Evolutionary conservation across 2,888 invertebrate species (phyloP).

Genomic region (Eupeodes latifasciatus): DNA sequence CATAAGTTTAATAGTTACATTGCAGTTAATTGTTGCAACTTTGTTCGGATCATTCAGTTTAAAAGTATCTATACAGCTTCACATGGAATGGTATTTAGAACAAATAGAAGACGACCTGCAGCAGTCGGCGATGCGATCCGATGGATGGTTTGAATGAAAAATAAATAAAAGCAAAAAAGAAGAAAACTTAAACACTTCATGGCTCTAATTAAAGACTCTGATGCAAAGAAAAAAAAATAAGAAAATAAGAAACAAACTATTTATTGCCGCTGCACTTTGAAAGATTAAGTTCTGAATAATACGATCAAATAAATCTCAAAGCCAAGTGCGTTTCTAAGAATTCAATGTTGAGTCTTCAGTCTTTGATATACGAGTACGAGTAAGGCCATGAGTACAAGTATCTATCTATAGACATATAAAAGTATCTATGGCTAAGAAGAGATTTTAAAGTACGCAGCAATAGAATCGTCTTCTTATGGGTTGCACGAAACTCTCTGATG

Average conservation of each 20-base stretch:
- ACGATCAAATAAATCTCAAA: conserved; percentile 75
- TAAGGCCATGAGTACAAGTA: no score
- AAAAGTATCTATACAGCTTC: conserved; percentile 20
- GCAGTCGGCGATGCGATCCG: not conserved
- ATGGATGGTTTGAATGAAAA: not conserved
- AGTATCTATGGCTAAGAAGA: not conserved
- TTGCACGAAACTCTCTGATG: not conserved
- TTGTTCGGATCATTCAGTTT: conserved; percentile 43
- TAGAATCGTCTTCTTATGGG: conserved; percentile 34
- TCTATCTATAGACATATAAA: no score
- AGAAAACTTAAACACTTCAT: conserved; percentile 35
- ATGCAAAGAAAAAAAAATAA: not conserved
- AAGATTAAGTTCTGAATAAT: conserved; percentile 73
- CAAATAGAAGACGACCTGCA: conserved; percentile 3
- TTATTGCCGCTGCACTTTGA: conserved; percentile 70
- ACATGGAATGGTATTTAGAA: conserved; percentile 59
- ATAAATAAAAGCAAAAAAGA: not conserved
- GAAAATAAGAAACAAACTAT: conserved; percentile 44
- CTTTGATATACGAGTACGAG: not conserved
- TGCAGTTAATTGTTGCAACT: conserved; percentile 58
- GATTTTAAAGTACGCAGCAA: conserved; percentile 47
- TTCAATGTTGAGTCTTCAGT: conserved; percentile 5
- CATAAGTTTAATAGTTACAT: conserved; percentile 35
- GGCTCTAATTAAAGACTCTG: conserved; percentile 66
- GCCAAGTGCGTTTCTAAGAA: conserved; percentile 74